These are phyloP conservation scores for Scarus forsteni DNA, from an alignment of 2,797 vertebrate species.

Conservation along the genomic window DNA sequence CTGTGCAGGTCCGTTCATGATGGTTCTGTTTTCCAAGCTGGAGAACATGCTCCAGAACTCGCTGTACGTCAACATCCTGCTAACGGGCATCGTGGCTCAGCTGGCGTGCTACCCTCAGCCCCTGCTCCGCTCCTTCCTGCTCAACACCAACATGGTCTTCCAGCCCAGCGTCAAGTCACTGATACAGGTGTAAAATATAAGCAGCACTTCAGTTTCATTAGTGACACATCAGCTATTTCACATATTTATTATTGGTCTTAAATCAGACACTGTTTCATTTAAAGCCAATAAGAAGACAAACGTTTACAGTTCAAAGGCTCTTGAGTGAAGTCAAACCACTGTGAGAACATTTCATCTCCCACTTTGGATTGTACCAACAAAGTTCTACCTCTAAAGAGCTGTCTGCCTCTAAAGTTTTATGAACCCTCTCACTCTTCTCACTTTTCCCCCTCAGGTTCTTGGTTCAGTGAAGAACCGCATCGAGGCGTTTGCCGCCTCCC, in stretches of 20 bases:
- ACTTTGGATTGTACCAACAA: neutral
- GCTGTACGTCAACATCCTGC: constrained; percentile 96
- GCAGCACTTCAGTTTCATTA: no score
- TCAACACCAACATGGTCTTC: constrained; percentile 99
- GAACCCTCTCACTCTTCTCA: neutral
- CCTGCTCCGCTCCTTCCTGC: constrained; percentile 97
- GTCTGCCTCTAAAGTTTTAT: neutral
- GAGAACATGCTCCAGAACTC: constrained; percentile 99
- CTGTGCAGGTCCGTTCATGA: constrained; percentile 92
- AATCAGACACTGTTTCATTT: no score
- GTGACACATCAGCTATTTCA: no score
- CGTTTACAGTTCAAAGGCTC: no score
- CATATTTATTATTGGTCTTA: no score
- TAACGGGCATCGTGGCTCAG: constrained; percentile 95
- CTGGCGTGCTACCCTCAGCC: constrained; percentile 96
- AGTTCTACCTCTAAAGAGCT: neutral
- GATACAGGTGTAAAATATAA: constrained; percentile 93
- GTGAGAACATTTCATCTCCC: neutral
- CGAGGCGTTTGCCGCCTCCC: constrained; percentile 91
- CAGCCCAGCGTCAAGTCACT: constrained; percentile 98
- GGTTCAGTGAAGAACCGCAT: constrained; percentile 98
- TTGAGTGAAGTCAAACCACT: no score
- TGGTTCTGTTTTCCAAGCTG: constrained; percentile 94
- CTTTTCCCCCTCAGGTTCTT: constrained; percentile 85
- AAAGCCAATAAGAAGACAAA: no score